Base-by-base conservation (phyloP, 2,797 vertebrate species). In the Peromyscus melanophrys region DNA sequence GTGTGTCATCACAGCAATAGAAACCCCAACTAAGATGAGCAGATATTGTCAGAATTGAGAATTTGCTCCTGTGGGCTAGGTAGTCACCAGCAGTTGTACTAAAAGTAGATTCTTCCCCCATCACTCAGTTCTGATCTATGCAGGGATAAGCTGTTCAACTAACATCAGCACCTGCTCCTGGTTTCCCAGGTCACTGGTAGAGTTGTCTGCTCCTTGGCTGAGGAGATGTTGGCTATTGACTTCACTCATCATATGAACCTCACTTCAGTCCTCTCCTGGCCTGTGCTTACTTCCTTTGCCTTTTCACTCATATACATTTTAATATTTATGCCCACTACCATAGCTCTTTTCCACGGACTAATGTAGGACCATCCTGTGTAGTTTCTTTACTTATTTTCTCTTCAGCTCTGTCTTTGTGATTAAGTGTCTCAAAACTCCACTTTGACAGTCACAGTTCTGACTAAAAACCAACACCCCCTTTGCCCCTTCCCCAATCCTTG, bases 371-470 rank as follows among this genome's bases (percentile, higher is more conserved):
- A 31, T 71, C 63, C 52, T 61, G 14, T 78, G 12, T 85, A 3
- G 40, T 81, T 25, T 76, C 11, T 37, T 91, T 84, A 31, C 29
- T 16, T 2, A 6, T 0, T 92, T 40, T 69, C 61, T 89, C 19
- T 2, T 92, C 29, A 31, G 9, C n/a, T 55, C 55, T 46, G 27
- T 80, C 17, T 49, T 25, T 75, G 46, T 40, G 29, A 86, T 7
- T 17, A 82, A 82, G 34, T 10, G 8, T 85, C 49, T 97, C 37
- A 76, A 90, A 96, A 96, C 34, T 49, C 9, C 19, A 40, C 43
- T 61, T 83, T 6, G 34, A 46, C n/a, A 55, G 7, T 89, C 17
- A 19, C 0, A 8, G 1, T 34, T 77, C 1, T 34, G 25, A 57
- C 10, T 23, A 40, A 75, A 23, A 71, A 52, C 4, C 2, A 25